Conservation (phyloP, 2,797 vertebrate species). For the Centroberyx gerrardi region DNA sequence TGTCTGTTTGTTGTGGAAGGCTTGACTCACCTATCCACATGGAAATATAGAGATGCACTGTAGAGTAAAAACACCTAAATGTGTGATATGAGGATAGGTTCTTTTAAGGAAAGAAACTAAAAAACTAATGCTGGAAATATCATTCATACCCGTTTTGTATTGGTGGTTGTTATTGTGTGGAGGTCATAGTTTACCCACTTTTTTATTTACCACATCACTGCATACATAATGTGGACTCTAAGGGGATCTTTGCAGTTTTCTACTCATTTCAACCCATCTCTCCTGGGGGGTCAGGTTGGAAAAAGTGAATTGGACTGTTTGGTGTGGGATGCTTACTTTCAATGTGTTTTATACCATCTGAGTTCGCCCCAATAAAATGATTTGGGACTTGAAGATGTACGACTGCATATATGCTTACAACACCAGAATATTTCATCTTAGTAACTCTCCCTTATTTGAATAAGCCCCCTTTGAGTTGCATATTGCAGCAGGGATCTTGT, state of each 20-base stretch:
- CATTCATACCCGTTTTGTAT: conserved; percentile 1
- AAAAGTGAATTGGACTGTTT: conserved; percentile 37
- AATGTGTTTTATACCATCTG: conserved; percentile 15
- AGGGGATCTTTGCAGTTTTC: conserved; percentile 56
- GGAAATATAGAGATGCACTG: background rate
- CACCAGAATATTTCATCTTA: conserved; percentile 3
- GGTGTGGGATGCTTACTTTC: conserved; percentile 35
- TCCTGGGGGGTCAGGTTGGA: conserved; percentile 45
- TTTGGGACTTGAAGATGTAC: background rate
- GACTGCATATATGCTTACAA: background rate
- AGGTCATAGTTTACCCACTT: conserved; percentile 42
- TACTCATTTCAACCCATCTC: conserved; percentile 59
- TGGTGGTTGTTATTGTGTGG: conserved; percentile 20
- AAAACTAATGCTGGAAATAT: conserved; percentile 15
- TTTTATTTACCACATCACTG: conserved; percentile 64
- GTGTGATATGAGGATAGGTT: too few relatives aligned
- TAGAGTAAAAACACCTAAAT: too few relatives aligned
- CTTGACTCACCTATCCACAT: background rate
- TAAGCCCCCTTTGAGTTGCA: conserved; percentile 10
- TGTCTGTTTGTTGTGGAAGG: conserved; percentile 7
- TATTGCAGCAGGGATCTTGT: conserved; percentile 24
- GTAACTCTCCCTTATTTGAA: conserved; percentile 28
- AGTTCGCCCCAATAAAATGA: background rate
- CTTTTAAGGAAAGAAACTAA: too few relatives aligned
- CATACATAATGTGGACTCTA: conserved; percentile 11